These are phyloP conservation scores for Nasonia oneida DNA, from an alignment of 2,888 invertebrate species.

Conservation along the genomic window DNA sequence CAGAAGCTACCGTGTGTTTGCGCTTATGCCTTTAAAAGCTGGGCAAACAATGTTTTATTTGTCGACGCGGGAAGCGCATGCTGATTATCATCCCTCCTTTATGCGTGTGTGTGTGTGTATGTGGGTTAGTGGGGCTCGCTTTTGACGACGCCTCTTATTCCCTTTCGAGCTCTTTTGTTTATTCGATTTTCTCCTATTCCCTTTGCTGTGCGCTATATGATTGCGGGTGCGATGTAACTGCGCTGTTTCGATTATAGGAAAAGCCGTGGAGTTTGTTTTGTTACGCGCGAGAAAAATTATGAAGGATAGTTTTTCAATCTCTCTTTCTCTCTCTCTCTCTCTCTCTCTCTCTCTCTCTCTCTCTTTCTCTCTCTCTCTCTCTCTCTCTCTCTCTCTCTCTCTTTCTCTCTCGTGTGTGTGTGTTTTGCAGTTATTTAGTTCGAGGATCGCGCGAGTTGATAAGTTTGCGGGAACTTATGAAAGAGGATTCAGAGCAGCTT, in stretches of 20 bases:
- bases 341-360: too few relatives aligned
- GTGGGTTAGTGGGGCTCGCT: conserved; percentile 27
- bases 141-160: conserved; percentile 6
- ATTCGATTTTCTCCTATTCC: conserved; percentile 41
- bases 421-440: not conserved
- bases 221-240: not conserved
- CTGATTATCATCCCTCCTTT: not conserved
- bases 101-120: not conserved
- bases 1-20: not conserved
- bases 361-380: not conserved
- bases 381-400: not conserved
- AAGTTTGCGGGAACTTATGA: not conserved
- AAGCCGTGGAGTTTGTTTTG: not conserved
- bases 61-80: conserved; percentile 4
- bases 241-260: not conserved
- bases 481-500: not conserved
- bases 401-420: not conserved
- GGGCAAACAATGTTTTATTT: conserved; percentile 46
- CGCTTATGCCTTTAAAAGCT: conserved; percentile 34
- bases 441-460: not conserved
- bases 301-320: not conserved
- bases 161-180: conserved; percentile 22
- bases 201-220: not conserved
- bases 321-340: not conserved
- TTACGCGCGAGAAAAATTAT: not conserved